phyloP scores from a whole-genome alignment of 2,888 invertebrate species.

The Xestia ashworthii region DNA sequence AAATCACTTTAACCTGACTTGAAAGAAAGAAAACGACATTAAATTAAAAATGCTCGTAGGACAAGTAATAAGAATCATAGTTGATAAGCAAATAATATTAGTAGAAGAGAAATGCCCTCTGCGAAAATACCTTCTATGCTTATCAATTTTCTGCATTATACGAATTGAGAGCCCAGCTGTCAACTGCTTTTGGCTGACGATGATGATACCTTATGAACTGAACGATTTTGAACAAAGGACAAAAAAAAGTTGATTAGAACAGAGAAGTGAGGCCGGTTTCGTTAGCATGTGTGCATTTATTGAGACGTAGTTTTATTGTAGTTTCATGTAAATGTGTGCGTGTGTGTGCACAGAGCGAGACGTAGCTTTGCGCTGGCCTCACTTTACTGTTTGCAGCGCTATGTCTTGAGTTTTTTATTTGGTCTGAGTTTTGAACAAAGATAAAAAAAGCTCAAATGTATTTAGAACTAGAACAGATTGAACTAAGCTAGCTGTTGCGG shows the following conservation, averaged over 20 bases:
- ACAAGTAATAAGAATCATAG: not conserved
- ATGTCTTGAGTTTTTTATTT: too few relatives aligned
- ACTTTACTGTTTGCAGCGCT: too few relatives aligned
- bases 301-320: too few relatives aligned
- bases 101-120: not conserved
- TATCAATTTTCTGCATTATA: not conserved
- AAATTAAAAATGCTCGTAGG: not conserved
- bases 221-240: too few relatives aligned
- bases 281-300: too few relatives aligned
- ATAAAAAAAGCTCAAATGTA: constrained; percentile 4
- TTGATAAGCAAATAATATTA: not conserved
- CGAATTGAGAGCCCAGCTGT: not conserved
- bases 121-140: not conserved
- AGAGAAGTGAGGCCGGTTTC: too few relatives aligned
- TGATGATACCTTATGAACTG: not conserved
- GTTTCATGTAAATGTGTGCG: too few relatives aligned
- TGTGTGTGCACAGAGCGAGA: too few relatives aligned
- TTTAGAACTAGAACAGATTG: constrained; percentile 41
- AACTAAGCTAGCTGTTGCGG: constrained; percentile 27
- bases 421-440: not conserved
- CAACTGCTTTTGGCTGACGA: not conserved
- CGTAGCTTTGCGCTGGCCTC: too few relatives aligned
- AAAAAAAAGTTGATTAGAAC: too few relatives aligned
- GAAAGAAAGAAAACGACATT: not conserved
- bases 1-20: too few relatives aligned